A percentile compares a stretch with the other conserved stretches of the same genome.
These are phyloP conservation scores for Balaeniceps rex DNA, from an alignment of 2,113 vertebrate genomes.

Conservation along the genomic window DNA sequence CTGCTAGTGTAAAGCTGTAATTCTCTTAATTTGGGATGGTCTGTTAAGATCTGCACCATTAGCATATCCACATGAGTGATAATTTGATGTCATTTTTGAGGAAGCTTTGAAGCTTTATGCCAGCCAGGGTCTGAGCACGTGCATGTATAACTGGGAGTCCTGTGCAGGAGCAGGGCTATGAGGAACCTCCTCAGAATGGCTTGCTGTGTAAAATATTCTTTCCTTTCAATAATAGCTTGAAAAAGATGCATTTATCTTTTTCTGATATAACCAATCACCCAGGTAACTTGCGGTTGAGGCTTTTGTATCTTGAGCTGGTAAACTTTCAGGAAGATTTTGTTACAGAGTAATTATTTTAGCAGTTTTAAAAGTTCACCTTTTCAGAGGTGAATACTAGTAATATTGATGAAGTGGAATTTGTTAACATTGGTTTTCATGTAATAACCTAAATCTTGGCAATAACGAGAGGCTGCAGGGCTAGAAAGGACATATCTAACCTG, in stretches of 20 bases:
- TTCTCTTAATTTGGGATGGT: neutral
- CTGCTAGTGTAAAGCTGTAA: neutral
- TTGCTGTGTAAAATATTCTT: neutral
- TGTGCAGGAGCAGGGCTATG: neutral
- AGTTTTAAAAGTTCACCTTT: neutral
- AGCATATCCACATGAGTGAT: neutral
- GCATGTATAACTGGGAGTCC: neutral
- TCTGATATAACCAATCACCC: accelerated
- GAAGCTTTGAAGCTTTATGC: neutral
- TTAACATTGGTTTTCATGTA: neutral
- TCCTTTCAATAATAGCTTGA: neutral
- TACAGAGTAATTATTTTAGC: neutral
- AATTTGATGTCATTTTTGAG: neutral
- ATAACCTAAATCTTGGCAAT: neutral
- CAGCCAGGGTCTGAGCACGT: neutral
- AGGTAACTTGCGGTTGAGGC: neutral
- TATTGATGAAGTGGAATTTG: neutral
- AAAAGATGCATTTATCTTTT: neutral
- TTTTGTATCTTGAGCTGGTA: neutral
- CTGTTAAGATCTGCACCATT: neutral
- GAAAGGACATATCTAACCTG: neutral
- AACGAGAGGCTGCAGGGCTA: neutral
- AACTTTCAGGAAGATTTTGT: neutral
- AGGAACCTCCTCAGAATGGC: neutral
- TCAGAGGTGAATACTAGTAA: neutral